Evolutionary conservation across 2,113 vertebrate genomes (phyloP).

Genomic region (Herpetotheres cachinnans): DNA sequence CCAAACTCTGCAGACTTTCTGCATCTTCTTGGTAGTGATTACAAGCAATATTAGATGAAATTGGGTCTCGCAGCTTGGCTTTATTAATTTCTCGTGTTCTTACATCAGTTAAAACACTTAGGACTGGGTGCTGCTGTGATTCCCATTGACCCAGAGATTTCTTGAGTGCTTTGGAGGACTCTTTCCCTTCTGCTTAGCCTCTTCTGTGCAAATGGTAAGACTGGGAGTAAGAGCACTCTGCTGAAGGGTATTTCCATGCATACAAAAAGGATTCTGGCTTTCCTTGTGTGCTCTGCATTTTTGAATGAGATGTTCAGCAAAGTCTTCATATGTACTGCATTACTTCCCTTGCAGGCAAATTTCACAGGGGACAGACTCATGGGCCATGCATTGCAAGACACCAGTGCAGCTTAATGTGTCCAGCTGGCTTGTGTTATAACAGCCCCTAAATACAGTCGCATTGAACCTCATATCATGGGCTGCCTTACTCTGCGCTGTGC

Average conservation of each 20-base stretch:
- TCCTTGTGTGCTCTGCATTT: not conserved
- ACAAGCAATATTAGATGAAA: constrained; percentile 11
- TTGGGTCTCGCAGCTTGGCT: not conserved
- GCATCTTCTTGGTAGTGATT: not conserved
- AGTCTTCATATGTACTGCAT: not conserved
- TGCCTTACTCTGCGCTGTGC: not conserved
- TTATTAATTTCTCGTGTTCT: constrained; percentile 24
- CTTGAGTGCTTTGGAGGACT: not conserved
- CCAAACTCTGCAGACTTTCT: constrained; percentile 9
- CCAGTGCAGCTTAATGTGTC: not conserved
- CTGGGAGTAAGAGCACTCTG: not conserved
- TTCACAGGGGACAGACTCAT: not conserved
- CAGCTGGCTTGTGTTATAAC: not conserved
- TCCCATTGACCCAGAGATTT: constrained; percentile 15
- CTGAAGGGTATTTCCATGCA: not conserved
- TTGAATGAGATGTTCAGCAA: not conserved
- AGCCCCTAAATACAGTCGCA: not conserved
- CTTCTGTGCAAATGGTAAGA: not conserved
- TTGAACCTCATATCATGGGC: not conserved
- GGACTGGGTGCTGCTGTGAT: not conserved
- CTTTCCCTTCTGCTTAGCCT: not conserved
- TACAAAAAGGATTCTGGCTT: not conserved
- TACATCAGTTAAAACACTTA: constrained; percentile 26
- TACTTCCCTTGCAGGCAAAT: not conserved
- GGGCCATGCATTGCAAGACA: not conserved